A percentile compares a stretch with the other conserved stretches of the same genome.
Evolutionary conservation across 2,888 invertebrate genomes (phyloP).

Genomic region (Nudaria mundana): DNA sequence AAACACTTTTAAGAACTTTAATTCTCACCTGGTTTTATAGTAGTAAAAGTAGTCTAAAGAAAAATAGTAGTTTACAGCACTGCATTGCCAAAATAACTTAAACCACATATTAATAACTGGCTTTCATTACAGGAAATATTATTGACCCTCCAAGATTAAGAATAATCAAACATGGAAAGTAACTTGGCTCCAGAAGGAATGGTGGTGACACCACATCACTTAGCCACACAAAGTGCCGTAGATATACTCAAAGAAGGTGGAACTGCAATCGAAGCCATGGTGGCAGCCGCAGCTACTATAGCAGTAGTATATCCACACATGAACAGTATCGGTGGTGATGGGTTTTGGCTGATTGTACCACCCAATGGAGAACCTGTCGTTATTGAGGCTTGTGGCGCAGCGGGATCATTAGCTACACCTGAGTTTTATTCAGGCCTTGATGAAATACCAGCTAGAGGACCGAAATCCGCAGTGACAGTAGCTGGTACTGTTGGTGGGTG

Average conservation of each 20-base stretch:
- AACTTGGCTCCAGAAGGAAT: slow-evolving; percentile 54
- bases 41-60: too few species aligned
- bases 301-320: slow-evolving; percentile 70
- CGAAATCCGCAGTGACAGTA: slow-evolving; percentile 62
- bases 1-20: too few species aligned
- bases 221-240: slow-evolving; percentile 66
- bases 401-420: slow-evolving; percentile 58
- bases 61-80: too few species aligned
- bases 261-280: slow-evolving; percentile 69
- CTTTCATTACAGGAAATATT: slow-evolving; percentile 10
- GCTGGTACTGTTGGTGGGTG: slow-evolving; percentile 70
- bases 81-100: too few species aligned
- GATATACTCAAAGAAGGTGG: slow-evolving; percentile 62
- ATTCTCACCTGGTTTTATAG: too few species aligned
- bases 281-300: slow-evolving; percentile 68
- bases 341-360: slow-evolving; percentile 69
- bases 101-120: too few species aligned
- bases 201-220: slow-evolving; percentile 71
- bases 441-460: slow-evolving; percentile 55
- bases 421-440: slow-evolving; percentile 47
- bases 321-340: slow-evolving; percentile 70
- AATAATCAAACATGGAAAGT: slow-evolving; percentile 36
- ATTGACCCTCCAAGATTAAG: slow-evolving; percentile 14
- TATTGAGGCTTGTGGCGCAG: slow-evolving; percentile 67
- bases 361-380: slow-evolving; percentile 60